A percentile compares a stretch with the other conserved stretches of the same genome.
phyloP scores from a whole-genome alignment of 2,113 vertebrate genomes.

The Megaceryle torquata region DNA sequence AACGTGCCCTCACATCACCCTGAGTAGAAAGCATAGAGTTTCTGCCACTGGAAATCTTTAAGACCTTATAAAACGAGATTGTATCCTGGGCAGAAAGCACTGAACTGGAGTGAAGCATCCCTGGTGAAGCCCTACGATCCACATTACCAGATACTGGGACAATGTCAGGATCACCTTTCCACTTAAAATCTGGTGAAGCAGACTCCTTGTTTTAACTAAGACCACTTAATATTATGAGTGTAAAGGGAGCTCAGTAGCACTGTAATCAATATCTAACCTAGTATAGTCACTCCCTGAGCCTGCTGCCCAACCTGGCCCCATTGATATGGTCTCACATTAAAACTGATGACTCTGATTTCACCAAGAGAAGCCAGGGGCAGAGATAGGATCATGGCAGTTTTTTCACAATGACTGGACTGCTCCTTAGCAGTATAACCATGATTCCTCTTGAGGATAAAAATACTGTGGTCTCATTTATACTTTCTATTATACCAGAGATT shows the following conservation, averaged over 20 bases:
- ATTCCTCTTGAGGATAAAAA: not conserved
- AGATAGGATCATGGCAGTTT: not conserved
- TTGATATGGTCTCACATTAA: fast-evolving
- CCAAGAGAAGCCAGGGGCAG: not conserved
- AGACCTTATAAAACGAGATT: not conserved
- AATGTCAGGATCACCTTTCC: not conserved
- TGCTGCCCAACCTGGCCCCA: not conserved
- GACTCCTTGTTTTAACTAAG: not conserved
- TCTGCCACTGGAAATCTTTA: not conserved
- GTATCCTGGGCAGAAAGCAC: not conserved
- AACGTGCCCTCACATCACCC: not conserved
- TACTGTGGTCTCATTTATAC: not conserved
- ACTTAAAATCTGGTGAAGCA: not conserved
- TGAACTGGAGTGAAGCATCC: not conserved
- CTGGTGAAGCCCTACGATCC: not conserved
- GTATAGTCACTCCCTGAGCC: not conserved
- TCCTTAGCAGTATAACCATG: not conserved
- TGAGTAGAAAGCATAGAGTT: not conserved
- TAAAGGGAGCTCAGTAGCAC: not conserved
- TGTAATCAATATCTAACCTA: not conserved
- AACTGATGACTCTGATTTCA: not conserved
- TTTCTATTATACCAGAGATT: not conserved
- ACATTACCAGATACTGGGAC: fast-evolving
- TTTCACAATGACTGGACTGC: not conserved
- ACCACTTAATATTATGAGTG: not conserved